Base-by-base conservation (phyloP, 2,797 vertebrate species). In the Propithecus deckenii region DNA sequence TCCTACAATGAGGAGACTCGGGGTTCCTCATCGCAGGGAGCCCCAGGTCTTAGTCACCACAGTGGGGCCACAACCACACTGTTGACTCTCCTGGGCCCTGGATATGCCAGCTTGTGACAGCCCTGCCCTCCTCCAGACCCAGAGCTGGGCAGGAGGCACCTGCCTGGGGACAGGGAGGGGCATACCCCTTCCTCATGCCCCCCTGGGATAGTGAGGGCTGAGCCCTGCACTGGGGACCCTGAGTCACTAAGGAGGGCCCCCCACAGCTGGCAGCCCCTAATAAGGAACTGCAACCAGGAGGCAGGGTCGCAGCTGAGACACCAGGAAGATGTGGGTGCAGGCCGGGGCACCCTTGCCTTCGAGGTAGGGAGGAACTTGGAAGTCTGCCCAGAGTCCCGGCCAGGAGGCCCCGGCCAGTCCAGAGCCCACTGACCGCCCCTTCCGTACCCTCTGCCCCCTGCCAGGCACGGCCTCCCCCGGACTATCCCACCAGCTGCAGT, bases 371-470 rank as follows among this genome's bases (percentile, higher is more conserved):
- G 48, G 25, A 25, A 25, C n/a, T 28, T 13, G 38, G 38, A 57
- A 71, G 61, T 4, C 43, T 41, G 46, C 75, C 55, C 57, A 22
- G 38, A 18, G 48, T 63, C 50, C 43, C 4, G 2, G 35, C 78
- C 20, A 3, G 38, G 65, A 25, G 35, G 15, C 43, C 35, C 25
- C 1, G 14, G 0, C 32, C 2, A 0, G 46, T 5, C 48, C 83
- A 4, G 43, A 59, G 20, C 52, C 43, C 6, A 17, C 71, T 2
- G 2, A 7, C 18, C 0, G 0, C 35, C 10, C 43, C 35, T 59
- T 35, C 52, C 3, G 0, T 4, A 2, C 15, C 28, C 1, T 55
- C 18, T 50, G 28, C 75, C 46, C 30, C 38, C 57, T 52, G 50
- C 50, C 9, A 1, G 48, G 67, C 52, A 13, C 8, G 7, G 30